These are phyloP conservation scores for Suncus etruscus DNA, from an alignment of 2,113 vertebrate genomes.

Conservation along the genomic window DNA sequence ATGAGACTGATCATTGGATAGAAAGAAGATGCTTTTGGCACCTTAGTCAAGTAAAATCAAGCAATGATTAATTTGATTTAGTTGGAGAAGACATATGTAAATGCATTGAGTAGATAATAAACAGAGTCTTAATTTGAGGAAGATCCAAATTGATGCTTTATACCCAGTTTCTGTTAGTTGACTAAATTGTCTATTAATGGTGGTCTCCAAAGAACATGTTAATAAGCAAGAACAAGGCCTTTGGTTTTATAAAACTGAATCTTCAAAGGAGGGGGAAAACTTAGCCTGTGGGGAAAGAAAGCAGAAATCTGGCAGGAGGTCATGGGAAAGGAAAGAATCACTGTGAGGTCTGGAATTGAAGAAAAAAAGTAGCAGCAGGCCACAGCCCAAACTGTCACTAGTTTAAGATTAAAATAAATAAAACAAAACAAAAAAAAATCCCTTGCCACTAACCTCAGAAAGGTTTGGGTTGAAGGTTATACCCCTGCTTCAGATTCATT, in stretches of 20 bases:
- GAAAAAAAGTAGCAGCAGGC: conserved; percentile 71
- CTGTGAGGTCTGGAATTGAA: conserved; percentile 72
- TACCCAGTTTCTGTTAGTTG: conserved; percentile 34
- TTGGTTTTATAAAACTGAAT: conserved; percentile 73
- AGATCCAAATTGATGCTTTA: neutral
- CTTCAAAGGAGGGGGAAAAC: conserved; percentile 76
- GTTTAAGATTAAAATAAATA: neutral
- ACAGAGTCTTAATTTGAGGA: neutral
- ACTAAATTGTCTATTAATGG: conserved; percentile 38
- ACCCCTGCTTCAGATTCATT: conserved; percentile 72
- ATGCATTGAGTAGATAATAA: conserved; percentile 10
- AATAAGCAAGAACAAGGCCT: conserved; percentile 54
- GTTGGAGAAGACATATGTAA: neutral
- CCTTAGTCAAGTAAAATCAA: neutral
- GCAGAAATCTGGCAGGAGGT: conserved; percentile 77
- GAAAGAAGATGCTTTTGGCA: neutral
- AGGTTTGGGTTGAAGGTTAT: conserved; percentile 40
- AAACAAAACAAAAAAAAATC: neutral
- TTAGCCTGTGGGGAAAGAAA: conserved; percentile 79
- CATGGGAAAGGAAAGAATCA: conserved; percentile 83
- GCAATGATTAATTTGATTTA: neutral
- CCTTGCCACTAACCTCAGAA: conserved; percentile 49
- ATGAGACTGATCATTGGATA: neutral
- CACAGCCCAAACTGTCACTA: conserved; percentile 73
- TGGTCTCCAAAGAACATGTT: conserved; percentile 56